phyloP scores from a whole-genome alignment of 2,888 invertebrate species.

The Punctoribates punctum region DNA sequence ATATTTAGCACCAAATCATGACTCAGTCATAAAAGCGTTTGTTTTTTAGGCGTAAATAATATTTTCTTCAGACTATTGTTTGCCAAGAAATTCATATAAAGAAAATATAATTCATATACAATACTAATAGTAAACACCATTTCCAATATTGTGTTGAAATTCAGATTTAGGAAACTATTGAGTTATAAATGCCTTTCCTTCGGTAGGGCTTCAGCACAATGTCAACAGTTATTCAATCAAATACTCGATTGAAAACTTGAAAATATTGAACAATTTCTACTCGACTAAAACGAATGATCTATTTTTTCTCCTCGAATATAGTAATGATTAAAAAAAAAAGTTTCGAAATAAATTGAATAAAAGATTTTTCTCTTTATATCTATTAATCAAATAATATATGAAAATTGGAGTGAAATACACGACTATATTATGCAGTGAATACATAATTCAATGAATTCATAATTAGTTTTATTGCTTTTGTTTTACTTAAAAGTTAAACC shows the following conservation, averaged over 20 bases:
- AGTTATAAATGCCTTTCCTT: background rate
- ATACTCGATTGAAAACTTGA: background rate
- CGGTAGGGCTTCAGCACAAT: background rate
- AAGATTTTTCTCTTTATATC: background rate
- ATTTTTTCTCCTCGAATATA: background rate
- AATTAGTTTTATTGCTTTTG: background rate
- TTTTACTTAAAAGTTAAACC: background rate
- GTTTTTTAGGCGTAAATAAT: constrained; percentile 7
- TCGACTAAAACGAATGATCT: constrained; percentile 25
- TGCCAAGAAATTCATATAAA: background rate
- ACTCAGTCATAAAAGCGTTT: background rate
- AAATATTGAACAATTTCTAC: background rate
- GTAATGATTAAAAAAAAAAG: background rate
- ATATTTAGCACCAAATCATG: background rate
- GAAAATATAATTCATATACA: background rate
- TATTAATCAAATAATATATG: constrained; percentile 6
- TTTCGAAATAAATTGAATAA: background rate
- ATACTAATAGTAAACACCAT: background rate
- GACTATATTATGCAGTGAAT: background rate
- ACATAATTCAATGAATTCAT: background rate
- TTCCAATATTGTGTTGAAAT: background rate
- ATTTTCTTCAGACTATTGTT: constrained; percentile 5
- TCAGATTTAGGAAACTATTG: background rate
- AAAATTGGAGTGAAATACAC: background rate
- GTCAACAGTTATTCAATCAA: background rate